Percentiles rank a stretch among this genome's conserved stretches.
phyloP scores from a whole-genome alignment of 2,888 invertebrate species.

The Fabriciana adippe region DNA sequence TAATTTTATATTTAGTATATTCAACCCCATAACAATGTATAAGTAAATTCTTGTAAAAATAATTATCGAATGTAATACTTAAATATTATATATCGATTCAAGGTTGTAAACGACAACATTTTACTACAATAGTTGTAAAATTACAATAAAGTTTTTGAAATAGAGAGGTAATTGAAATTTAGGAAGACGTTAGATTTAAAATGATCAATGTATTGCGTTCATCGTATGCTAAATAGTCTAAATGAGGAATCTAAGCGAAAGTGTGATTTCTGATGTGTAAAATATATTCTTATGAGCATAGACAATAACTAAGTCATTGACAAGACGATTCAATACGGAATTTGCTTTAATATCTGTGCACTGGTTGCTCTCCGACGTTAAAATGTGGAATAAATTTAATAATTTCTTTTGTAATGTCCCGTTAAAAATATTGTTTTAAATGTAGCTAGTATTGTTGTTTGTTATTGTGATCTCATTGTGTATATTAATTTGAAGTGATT shows the following conservation, averaged over 20 bases:
- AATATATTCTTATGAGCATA: constrained; percentile 9
- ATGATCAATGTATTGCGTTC: neutral
- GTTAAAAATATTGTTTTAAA: constrained; percentile 51
- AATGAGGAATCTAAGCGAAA: neutral
- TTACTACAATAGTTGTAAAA: no score
- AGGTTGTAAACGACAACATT: no score
- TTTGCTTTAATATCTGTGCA: constrained; percentile 23
- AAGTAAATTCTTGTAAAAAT: no score
- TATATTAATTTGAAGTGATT: constrained; percentile 45
- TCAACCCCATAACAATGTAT: no score
- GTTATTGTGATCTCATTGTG: constrained; percentile 29
- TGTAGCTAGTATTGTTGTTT: constrained; percentile 43
- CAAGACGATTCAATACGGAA: constrained; percentile 7
- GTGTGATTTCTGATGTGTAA: constrained; percentile 3
- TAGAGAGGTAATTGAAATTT: no score
- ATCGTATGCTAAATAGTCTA: neutral
- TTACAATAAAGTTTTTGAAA: no score
- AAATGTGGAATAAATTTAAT: constrained; percentile 54
- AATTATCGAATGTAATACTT: no score
- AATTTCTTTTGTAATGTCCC: constrained; percentile 46
- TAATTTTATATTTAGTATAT: no score
- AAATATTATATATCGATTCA: no score
- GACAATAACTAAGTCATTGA: constrained; percentile 22
- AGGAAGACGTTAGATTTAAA: no score
- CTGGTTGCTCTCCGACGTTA: constrained; percentile 41